Evolutionary conservation across 2,888 invertebrate species (phyloP).

Genomic region (Cactoblastis cactorum): DNA sequence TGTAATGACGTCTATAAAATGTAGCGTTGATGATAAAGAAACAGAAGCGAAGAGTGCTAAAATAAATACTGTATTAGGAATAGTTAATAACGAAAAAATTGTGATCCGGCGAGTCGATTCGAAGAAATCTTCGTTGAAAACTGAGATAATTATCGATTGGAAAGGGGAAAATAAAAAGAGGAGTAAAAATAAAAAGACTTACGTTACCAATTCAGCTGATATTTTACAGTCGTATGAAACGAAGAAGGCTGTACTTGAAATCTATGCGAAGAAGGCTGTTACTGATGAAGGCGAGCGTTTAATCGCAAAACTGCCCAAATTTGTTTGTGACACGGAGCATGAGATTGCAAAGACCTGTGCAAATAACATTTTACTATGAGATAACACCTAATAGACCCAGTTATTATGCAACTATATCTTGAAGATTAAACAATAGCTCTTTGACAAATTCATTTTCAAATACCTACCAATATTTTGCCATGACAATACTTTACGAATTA

Average conservation of each 20-base stretch:
- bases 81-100: constrained; percentile 38
- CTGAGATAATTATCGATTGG: constrained; percentile 7
- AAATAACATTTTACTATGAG: constrained; percentile 19
- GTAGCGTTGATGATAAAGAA: constrained; percentile 16
- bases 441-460: no score
- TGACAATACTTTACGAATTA: no score
- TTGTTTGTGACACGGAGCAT: constrained; percentile 41
- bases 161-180: constrained; percentile 12
- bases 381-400: neutral
- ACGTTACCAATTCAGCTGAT: constrained; percentile 30
- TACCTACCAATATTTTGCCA: no score
- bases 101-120: constrained; percentile 3
- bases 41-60: constrained; percentile 28
- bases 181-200: constrained; percentile 14
- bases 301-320: constrained; percentile 58
- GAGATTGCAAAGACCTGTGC: constrained; percentile 33
- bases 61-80: constrained; percentile 28
- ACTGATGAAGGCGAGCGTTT: constrained; percentile 37
- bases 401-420: neutral
- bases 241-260: constrained; percentile 63
- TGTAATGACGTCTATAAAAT: constrained; percentile 2
- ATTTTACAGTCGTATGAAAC: constrained; percentile 57
- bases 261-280: constrained; percentile 49
- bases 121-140: constrained; percentile 5
- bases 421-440: no score